Conservation (phyloP, 2,888 invertebrate species). For the Mechanitis mazaeus region DNA sequence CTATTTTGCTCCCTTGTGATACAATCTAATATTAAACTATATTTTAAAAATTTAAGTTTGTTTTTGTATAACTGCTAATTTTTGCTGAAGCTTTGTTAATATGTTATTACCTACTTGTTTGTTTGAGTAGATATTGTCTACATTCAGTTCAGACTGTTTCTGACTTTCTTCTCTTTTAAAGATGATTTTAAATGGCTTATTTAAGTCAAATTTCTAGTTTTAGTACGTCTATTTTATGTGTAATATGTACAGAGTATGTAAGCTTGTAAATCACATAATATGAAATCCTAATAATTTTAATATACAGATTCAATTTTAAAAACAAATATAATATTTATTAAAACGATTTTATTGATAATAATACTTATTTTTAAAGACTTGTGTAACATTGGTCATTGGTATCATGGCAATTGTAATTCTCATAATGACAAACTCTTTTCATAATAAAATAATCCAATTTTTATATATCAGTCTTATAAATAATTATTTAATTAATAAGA, state of each 20-base stretch:
- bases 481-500: too few species aligned
- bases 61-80: neutral
- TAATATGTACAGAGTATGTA: neutral
- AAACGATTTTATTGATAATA: too few species aligned
- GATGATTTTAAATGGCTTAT: neutral
- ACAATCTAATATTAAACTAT: neutral
- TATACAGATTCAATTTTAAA: too few species aligned
- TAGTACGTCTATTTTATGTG: neutral
- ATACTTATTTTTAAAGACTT: too few species aligned
- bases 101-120: neutral
- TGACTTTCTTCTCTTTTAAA: neutral
- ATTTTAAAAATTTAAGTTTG: neutral
- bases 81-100: neutral
- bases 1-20: too few species aligned
- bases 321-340: too few species aligned
- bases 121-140: slow-evolving; percentile 1
- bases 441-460: too few species aligned
- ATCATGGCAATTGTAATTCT: too few species aligned
- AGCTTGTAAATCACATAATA: neutral
- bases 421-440: too few species aligned
- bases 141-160: neutral
- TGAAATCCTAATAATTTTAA: too few species aligned
- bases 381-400: too few species aligned
- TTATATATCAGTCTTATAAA: too few species aligned
- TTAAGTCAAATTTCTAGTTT: neutral